Evolutionary conservation across 1,140 invertebrate species (phyloP).

Genomic region (Lanistes nyassanus): DNA sequence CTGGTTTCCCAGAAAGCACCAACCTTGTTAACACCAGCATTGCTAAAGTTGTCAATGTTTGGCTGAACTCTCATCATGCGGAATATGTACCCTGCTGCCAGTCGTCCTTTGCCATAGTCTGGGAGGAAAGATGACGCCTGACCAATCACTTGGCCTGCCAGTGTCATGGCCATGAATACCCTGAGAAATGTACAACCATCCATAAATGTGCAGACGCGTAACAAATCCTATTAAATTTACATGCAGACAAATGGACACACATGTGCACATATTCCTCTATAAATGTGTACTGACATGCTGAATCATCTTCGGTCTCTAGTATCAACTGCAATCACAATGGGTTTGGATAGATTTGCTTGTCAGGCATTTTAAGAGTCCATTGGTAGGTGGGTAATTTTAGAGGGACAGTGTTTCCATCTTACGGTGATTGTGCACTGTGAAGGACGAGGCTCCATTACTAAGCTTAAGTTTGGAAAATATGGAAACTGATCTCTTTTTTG

Average conservation of each 20-base stretch:
- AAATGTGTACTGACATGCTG: no score
- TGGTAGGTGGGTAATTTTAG: no score
- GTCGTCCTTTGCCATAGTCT: constrained; percentile 68
- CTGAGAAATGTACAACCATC: constrained; percentile 29
- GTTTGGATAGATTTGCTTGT: no score
- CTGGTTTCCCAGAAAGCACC: not conserved
- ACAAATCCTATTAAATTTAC: not conserved
- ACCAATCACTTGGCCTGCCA: constrained; percentile 60
- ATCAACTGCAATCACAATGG: no score
- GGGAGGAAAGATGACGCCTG: constrained; percentile 67
- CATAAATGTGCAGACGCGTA: not conserved
- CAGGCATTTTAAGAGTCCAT: no score
- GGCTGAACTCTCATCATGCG: constrained; percentile 65
- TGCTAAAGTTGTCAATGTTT: constrained; percentile 64
- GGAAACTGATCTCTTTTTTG: no score
- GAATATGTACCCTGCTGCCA: constrained; percentile 66
- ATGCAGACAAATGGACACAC: not conserved
- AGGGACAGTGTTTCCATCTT: no score
- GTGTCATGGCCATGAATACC: constrained; percentile 57
- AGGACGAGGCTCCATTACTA: no score
- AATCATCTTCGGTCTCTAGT: no score
- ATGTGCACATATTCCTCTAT: not conserved
- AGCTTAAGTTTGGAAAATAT: no score
- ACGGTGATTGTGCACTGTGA: no score
- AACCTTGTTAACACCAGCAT: constrained; percentile 55